Percentiles rank a stretch among this genome's conserved stretches.
phyloP scores from a whole-genome alignment of 2,797 vertebrate species.

The Xenops minutus region DNA sequence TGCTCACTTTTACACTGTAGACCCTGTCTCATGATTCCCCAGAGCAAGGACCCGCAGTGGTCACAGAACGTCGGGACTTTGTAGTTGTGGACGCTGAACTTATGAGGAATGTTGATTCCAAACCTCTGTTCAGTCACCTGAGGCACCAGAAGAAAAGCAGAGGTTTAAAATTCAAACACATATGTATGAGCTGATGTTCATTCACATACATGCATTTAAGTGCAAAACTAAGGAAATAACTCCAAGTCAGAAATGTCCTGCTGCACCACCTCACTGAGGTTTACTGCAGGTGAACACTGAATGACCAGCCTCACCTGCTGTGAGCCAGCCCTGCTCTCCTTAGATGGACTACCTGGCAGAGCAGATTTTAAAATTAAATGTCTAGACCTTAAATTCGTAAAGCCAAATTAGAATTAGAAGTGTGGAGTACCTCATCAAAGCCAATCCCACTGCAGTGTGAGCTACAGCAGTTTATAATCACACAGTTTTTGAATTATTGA shows the following conservation, averaged over 20 bases:
- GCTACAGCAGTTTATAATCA: neutral
- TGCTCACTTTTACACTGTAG: constrained; percentile 95
- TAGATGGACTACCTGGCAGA: neutral
- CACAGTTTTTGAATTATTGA: neutral
- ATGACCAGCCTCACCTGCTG: neutral
- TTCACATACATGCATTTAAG: neutral
- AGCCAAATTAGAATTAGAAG: neutral
- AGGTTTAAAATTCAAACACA: neutral
- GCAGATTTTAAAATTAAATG: neutral
- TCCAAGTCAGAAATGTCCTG: neutral
- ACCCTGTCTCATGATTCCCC: constrained; percentile 92
- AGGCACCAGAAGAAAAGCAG: neutral
- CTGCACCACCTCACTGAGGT: neutral
- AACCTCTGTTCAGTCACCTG: constrained; percentile 89
- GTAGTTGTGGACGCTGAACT: constrained; percentile 92
- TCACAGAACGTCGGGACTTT: constrained; percentile 96
- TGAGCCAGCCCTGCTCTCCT: neutral
- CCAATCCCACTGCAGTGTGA: neutral
- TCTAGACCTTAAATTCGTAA: neutral
- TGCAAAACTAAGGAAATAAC: neutral
- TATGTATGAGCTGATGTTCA: neutral
- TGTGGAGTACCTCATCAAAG: neutral
- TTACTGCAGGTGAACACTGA: neutral
- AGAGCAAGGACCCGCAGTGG: constrained; percentile 95
- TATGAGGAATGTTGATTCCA: constrained; percentile 96